A percentile compares a stretch with the other conserved stretches of the same genome.
phyloP scores from a whole-genome alignment of 2,888 invertebrate species.

The Poecilus cupreus region DNA sequence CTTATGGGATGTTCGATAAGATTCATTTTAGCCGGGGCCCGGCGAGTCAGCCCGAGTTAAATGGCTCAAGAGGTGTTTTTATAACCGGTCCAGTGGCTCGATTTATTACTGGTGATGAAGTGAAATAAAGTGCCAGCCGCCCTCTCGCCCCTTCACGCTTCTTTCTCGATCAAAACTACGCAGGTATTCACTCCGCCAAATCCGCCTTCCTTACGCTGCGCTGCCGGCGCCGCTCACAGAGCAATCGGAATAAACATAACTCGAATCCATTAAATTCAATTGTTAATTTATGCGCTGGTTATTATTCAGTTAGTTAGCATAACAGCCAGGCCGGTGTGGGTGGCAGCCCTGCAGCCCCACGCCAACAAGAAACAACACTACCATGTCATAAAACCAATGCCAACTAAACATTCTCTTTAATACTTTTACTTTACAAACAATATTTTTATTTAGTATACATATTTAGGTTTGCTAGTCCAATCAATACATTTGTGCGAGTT shows the following conservation, averaged over 20 bases:
- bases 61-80: constrained; percentile 71
- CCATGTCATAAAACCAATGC: constrained; percentile 35
- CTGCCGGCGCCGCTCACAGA: constrained; percentile 31
- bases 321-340: constrained; percentile 62
- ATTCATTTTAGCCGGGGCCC: constrained; percentile 72
- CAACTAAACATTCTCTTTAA: constrained; percentile 14
- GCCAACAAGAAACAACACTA: not conserved
- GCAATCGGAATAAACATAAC: constrained; percentile 62
- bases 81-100: constrained; percentile 69
- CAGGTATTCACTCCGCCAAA: not conserved
- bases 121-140: constrained; percentile 67
- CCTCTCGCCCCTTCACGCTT: constrained; percentile 11
- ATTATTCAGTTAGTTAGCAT: constrained; percentile 66
- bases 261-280: constrained; percentile 66
- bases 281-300: constrained; percentile 67
- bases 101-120: constrained; percentile 69
- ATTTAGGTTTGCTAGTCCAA: too few species aligned
- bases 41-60: constrained; percentile 68
- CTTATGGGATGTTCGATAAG: constrained; percentile 75
- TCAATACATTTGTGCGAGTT: too few species aligned
- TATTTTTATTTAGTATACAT: too few species aligned
- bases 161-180: not conserved
- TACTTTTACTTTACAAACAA: constrained; percentile 10
- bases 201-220: not conserved
- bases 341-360: constrained; percentile 36